Conservation (phyloP, 2,888 invertebrate genomes). For the Tenthredo notha region DNA sequence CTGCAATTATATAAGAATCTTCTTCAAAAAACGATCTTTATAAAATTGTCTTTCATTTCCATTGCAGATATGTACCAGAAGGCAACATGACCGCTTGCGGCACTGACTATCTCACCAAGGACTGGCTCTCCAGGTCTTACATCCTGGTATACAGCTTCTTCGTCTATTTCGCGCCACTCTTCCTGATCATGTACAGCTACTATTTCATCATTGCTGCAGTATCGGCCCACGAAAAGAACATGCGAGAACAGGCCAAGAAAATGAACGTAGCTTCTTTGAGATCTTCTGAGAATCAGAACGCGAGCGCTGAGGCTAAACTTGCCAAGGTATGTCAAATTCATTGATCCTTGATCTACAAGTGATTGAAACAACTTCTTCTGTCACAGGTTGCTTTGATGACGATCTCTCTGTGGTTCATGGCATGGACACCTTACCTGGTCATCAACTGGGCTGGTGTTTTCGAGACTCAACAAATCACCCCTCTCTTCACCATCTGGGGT, state of each 20-base stretch:
- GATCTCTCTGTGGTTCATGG: constrained; percentile 94
- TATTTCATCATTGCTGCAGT: constrained; percentile 91
- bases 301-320: constrained; percentile 92
- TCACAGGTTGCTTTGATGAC: constrained; percentile 91
- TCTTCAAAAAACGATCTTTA: neutral
- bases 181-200: constrained; percentile 92
- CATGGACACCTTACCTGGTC: constrained; percentile 94
- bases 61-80: constrained; percentile 91
- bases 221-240: constrained; percentile 90
- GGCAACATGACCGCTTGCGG: constrained; percentile 97
- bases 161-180: constrained; percentile 88
- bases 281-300: constrained; percentile 87
- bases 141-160: constrained; percentile 89
- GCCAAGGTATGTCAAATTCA: constrained; percentile 83
- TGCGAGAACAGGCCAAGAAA: constrained; percentile 95
- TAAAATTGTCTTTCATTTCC: constrained; percentile 41
- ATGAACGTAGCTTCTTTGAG: constrained; percentile 95
- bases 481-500: constrained; percentile 92
- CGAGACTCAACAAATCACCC: constrained; percentile 86
- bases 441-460: constrained; percentile 91
- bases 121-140: constrained; percentile 89
- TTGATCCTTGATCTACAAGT: neutral
- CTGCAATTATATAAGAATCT: constrained; percentile 25
- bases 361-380: neutral
- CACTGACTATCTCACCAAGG: constrained; percentile 90